Percentiles rank a stretch among this genome's conserved stretches.
phyloP scores from a whole-genome alignment of 1,140 invertebrate species.

The Babylonia areolata region DNA sequence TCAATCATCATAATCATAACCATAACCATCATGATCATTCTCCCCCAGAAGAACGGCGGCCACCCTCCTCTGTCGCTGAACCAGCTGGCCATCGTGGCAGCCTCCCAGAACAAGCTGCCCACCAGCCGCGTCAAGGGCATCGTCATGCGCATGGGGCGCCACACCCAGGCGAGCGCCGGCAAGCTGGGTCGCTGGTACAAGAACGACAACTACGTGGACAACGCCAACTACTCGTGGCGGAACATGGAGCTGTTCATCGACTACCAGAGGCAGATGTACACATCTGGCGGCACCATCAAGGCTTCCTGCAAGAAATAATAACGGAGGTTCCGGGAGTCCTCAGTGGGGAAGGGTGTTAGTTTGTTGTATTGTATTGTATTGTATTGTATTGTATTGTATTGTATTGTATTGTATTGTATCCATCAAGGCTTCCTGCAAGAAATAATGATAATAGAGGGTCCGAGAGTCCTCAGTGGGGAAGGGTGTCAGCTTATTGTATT shows the following conservation, averaged over 20 bases:
- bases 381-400: no score
- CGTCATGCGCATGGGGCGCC: constrained; percentile 37
- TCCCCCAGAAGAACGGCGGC: no score
- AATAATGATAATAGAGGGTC: no score
- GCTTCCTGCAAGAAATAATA: constrained; percentile 38
- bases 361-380: no score
- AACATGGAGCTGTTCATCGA: constrained; percentile 48
- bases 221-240: constrained; percentile 45
- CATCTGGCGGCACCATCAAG: constrained; percentile 33
- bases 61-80: constrained; percentile 36
- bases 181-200: constrained; percentile 47
- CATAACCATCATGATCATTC: no score
- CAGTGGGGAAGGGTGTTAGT: no score
- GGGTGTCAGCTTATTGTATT: no score
- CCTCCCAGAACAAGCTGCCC: constrained; percentile 48
- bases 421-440: constrained; percentile 38
- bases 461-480: no score
- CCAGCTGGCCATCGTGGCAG: constrained; percentile 42
- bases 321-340: no score
- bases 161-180: constrained; percentile 39
- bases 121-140: constrained; percentile 34
- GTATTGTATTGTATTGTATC: no score
- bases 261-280: constrained; percentile 48
- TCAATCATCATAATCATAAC: no score
- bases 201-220: constrained; percentile 45